A percentile compares a stretch with the other conserved stretches of the same genome.
Conservation (phyloP, 35 echinoderm and acorn worm species). For the Stichopus chloronotus region DNA sequence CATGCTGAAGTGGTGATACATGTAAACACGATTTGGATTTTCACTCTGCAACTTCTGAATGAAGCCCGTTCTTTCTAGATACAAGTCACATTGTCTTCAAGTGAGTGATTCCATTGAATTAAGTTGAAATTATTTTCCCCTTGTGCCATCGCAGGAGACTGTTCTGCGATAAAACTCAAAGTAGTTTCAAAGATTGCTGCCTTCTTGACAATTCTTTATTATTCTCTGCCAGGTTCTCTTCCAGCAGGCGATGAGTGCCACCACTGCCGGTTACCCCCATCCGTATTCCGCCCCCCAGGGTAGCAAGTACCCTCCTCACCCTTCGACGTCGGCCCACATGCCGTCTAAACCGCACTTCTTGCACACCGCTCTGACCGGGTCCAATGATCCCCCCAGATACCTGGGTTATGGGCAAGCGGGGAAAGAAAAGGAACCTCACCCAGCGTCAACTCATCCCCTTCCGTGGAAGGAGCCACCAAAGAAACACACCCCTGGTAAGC, state of each 20-base stretch:
- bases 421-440: not conserved
- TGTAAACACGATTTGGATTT: too few species aligned
- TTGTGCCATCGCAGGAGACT: too few species aligned
- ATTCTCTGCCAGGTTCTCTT: not conserved
- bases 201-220: not conserved
- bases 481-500: not conserved
- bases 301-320: not conserved
- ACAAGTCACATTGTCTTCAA: too few species aligned
- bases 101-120: too few species aligned
- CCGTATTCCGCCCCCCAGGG: not conserved
- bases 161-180: too few species aligned
- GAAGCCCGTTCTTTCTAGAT: too few species aligned
- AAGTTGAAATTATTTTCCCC: too few species aligned
- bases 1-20: too few species aligned
- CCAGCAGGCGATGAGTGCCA: not conserved
- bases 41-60: too few species aligned
- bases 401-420: not conserved
- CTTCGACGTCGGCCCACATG: not conserved
- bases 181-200: too few species aligned
- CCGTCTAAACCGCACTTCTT: conserved; percentile 23
- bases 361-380: conserved; percentile 21
- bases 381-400: not conserved
- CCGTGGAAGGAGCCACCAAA: not conserved
- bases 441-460: not conserved
- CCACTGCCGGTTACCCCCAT: not conserved